Evolutionary conservation across 2,888 invertebrate species (phyloP).

Genomic region (Tiliacea aurago): DNA sequence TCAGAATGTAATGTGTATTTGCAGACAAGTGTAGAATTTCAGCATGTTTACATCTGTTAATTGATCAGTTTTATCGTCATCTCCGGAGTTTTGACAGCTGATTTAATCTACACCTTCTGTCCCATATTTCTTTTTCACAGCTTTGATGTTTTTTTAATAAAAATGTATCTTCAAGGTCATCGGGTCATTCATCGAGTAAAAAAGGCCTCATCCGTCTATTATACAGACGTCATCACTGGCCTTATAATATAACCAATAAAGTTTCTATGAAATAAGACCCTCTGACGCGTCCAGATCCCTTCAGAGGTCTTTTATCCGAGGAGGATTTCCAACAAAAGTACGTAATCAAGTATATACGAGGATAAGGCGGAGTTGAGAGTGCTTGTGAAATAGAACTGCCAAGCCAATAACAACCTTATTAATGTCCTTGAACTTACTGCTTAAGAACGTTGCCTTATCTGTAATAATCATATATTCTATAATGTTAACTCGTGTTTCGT

Average conservation of each 20-base stretch:
- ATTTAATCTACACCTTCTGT: slow-evolving; percentile 48
- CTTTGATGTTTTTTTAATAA: slow-evolving; percentile 49
- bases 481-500: slow-evolving; percentile 5
- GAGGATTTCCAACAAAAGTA: slow-evolving; percentile 55
- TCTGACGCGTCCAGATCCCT: slow-evolving; percentile 43
- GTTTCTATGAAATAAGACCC: slow-evolving; percentile 49
- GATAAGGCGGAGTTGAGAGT: slow-evolving; percentile 51
- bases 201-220: slow-evolving; percentile 3
- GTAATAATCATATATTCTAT: slow-evolving; percentile 9
- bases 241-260: slow-evolving; percentile 45
- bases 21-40: slow-evolving; percentile 27
- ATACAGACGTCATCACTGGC: slow-evolving; percentile 22
- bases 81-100: slow-evolving; percentile 45
- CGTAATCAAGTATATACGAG: slow-evolving; percentile 56
- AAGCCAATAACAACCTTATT: slow-evolving; percentile 61
- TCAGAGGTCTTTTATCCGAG: slow-evolving; percentile 33
- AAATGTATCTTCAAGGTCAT: slow-evolving; percentile 27
- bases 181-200: slow-evolving; percentile 16
- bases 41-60: slow-evolving; percentile 30
- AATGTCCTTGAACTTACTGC: slow-evolving; percentile 49
- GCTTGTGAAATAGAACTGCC: slow-evolving; percentile 61
- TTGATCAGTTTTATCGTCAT: slow-evolving; percentile 41
- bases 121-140: slow-evolving; percentile 29
- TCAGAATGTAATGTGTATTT: slow-evolving; percentile 23
- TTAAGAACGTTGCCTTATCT: slow-evolving; percentile 34